These are phyloP conservation scores for Diorhabda elongata DNA, from an alignment of 1,140 invertebrate species.

Conservation along the genomic window DNA sequence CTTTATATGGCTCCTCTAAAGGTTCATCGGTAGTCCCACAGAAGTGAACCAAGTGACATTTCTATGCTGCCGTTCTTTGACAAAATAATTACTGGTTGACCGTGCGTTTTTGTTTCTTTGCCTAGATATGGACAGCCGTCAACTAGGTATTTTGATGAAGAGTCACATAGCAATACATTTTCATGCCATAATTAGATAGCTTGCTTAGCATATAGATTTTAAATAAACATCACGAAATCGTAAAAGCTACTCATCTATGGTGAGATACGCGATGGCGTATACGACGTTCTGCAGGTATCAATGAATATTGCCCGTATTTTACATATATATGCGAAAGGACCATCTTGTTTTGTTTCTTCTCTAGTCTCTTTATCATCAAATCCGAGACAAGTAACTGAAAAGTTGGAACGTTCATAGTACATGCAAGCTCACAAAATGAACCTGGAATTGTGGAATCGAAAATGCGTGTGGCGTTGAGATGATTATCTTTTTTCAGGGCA, in stretches of 20 bases:
- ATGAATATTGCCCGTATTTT: constrained; percentile 44
- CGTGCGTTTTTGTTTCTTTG: background rate
- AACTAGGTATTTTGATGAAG: background rate
- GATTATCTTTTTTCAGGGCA: too few species aligned
- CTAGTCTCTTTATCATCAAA: constrained; percentile 41
- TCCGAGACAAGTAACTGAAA: constrained; percentile 41
- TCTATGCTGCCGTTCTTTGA: background rate
- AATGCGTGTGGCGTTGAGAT: too few species aligned
- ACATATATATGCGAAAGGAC: constrained; percentile 43
- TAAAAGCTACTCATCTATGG: constrained; percentile 25
- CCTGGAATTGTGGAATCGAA: background rate
- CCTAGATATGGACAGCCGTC: background rate
- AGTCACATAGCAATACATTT: background rate
- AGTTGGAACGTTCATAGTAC: constrained; percentile 39
- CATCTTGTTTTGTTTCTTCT: constrained; percentile 27
- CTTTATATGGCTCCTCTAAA: background rate
- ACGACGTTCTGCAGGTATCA: constrained; percentile 29
- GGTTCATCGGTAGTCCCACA: background rate
- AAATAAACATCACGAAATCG: background rate
- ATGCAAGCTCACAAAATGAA: constrained; percentile 31
- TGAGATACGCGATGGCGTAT: constrained; percentile 28
- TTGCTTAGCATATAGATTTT: background rate
- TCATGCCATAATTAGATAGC: constrained; percentile 18
- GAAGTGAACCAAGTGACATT: background rate
- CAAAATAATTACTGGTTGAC: background rate